Conservation (phyloP, 2,888 invertebrate genomes). For the Xylota sylvarum region DNA sequence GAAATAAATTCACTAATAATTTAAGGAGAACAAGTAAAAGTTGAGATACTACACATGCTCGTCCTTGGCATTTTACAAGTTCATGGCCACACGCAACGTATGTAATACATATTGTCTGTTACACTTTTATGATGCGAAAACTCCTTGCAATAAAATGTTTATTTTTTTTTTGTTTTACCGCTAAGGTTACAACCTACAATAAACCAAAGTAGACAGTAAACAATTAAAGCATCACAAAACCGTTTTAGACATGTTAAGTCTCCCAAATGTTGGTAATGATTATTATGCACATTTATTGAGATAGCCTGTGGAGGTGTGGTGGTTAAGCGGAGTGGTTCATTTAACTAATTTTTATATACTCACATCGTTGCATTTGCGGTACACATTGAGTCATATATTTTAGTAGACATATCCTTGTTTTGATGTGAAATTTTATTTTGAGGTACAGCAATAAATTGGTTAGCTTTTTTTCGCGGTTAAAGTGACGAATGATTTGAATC, state of each 20-base stretch:
- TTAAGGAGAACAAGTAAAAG: no score
- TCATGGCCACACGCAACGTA: slow-evolving; percentile 21
- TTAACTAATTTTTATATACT: no score
- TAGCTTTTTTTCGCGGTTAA: no score
- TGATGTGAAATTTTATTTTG: no score
- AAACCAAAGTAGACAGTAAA: slow-evolving; percentile 24
- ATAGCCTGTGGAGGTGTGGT: neutral
- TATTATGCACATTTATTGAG: neutral
- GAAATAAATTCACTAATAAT: no score
- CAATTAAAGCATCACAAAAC: slow-evolving; percentile 20
- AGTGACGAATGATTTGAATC: no score
- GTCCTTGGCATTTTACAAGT: slow-evolving; percentile 22
- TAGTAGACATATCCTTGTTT: no score
- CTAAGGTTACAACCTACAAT: slow-evolving; percentile 17
- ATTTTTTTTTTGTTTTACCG: slow-evolving; percentile 9
- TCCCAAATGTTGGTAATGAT: neutral
- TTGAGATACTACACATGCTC: neutral
- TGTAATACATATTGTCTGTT: neutral
- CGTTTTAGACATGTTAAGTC: slow-evolving; percentile 4
- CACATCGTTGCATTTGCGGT: no score
- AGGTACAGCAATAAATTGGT: no score
- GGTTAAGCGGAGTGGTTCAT: no score
- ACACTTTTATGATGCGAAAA: slow-evolving; percentile 19
- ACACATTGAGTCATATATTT: no score
- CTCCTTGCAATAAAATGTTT: slow-evolving; percentile 34